These are phyloP conservation scores for Cyprinodon diabolis DNA, from an alignment of 2,797 vertebrate species.

Conservation along the genomic window DNA sequence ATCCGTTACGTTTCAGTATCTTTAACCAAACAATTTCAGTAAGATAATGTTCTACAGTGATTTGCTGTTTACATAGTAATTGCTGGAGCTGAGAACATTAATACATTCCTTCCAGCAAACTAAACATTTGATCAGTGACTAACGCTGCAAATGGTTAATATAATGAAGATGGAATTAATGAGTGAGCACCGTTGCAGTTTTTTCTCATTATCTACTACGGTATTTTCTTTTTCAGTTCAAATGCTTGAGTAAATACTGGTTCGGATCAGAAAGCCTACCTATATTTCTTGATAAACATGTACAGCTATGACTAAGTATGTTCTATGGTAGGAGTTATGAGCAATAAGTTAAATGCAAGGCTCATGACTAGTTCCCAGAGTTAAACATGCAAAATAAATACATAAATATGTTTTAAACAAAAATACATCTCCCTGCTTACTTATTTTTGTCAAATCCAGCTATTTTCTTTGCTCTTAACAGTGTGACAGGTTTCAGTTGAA, in stretches of 20 bases:
- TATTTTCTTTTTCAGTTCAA: background rate
- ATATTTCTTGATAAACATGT: background rate
- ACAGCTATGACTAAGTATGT: background rate
- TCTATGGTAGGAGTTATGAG: background rate
- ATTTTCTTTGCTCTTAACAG: slow-evolving; percentile 6
- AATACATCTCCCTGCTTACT: background rate
- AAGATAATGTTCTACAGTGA: slow-evolving; percentile 11
- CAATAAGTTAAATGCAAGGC: background rate
- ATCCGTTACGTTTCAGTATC: slow-evolving; percentile 49
- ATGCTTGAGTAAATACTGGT: slow-evolving; percentile 1
- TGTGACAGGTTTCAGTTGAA: slow-evolving; percentile 11
- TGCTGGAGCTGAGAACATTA: slow-evolving; percentile 2
- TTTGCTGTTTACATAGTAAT: slow-evolving; percentile 23
- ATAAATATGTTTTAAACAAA: background rate
- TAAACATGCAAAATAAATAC: background rate
- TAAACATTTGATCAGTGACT: slow-evolving; percentile 13
- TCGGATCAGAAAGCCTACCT: background rate
- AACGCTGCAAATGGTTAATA: slow-evolving; percentile 1
- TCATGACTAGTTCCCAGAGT: background rate
- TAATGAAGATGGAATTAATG: background rate
- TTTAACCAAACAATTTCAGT: slow-evolving; percentile 30
- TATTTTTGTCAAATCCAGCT: background rate
- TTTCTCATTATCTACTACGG: background rate
- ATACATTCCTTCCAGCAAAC: slow-evolving; percentile 4
- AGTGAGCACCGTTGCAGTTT: background rate